A percentile compares a stretch with the other conserved stretches of the same genome.
Evolutionary conservation across 2,888 invertebrate genomes (phyloP).

Genomic region (Lycaena phlaeas): DNA sequence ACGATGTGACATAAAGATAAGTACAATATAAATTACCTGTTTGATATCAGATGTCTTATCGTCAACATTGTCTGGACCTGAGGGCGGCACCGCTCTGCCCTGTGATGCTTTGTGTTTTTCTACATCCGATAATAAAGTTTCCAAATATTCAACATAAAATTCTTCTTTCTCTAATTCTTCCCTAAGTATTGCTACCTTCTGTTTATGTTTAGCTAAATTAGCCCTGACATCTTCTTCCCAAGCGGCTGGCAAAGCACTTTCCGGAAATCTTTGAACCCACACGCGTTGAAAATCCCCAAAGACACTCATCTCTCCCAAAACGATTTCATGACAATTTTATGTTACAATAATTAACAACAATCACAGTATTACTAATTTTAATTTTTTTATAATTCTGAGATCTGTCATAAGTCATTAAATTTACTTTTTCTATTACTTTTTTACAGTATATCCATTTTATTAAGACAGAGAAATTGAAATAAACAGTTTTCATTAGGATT

Average conservation of each 20-base stretch:
- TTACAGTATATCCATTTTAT: slow-evolving; percentile 12
- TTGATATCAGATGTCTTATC: slow-evolving; percentile 63
- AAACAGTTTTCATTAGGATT: too few relatives aligned
- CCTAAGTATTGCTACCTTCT: slow-evolving; percentile 84
- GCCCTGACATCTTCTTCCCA: slow-evolving; percentile 95
- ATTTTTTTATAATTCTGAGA: slow-evolving; percentile 39
- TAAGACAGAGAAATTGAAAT: not conserved
- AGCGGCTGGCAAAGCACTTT: slow-evolving; percentile 90
- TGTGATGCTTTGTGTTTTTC: slow-evolving; percentile 81
- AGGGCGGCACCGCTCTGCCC: slow-evolving; percentile 64
- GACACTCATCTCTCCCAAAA: slow-evolving; percentile 83
- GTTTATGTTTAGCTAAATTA: slow-evolving; percentile 90
- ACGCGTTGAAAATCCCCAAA: slow-evolving; percentile 93
- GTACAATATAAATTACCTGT: slow-evolving; percentile 43
- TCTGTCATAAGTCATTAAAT: slow-evolving; percentile 45
- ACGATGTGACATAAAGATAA: slow-evolving; percentile 14
- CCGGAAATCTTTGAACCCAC: slow-evolving; percentile 93
- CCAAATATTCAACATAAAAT: slow-evolving; percentile 91
- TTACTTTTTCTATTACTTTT: slow-evolving; percentile 28
- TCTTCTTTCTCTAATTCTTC: slow-evolving; percentile 93
- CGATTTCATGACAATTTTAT: slow-evolving; percentile 69
- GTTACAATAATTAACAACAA: slow-evolving; percentile 41
- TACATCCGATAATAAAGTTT: slow-evolving; percentile 87
- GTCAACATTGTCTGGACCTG: slow-evolving; percentile 54
- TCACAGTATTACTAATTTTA: slow-evolving; percentile 32